phyloP scores from a whole-genome alignment of 2,888 invertebrate species.

The Seladonia tumulorum region DNA sequence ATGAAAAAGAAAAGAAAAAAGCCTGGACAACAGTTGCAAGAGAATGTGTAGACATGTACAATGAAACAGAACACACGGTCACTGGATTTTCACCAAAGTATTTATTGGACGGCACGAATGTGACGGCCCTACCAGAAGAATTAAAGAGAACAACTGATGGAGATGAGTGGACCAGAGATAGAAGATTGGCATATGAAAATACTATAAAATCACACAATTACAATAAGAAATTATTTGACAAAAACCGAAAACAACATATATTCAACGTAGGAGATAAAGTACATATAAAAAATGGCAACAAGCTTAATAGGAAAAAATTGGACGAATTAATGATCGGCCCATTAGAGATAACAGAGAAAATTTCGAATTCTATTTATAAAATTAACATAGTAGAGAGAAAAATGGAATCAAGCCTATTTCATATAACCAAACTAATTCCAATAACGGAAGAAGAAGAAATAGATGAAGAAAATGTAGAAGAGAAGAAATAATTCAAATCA shows the following conservation, averaged over 20 bases:
- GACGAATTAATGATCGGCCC: no score
- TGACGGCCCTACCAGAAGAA: constrained; percentile 5
- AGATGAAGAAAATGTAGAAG: no score
- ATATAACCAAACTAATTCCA: no score
- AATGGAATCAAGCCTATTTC: no score
- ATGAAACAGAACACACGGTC: constrained; percentile 72
- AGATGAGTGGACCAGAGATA: not conserved
- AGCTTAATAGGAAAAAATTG: no score
- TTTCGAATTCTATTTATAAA: no score
- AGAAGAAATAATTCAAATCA: no score
- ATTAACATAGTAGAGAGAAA: no score
- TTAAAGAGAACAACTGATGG: not conserved
- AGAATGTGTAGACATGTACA: constrained; percentile 72
- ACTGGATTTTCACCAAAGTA: constrained; percentile 72
- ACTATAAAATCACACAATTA: not conserved
- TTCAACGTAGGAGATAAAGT: not conserved
- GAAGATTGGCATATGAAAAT: not conserved
- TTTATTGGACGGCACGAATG: no score
- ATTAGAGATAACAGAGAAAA: no score
- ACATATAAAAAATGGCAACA: no score
- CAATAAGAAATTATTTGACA: not conserved
- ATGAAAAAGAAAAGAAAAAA: not conserved
- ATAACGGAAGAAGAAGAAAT: no score
- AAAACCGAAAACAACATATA: not conserved
- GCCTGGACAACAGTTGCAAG: not conserved